phyloP scores from a whole-genome alignment of 1,140 invertebrate species.

The Trichonephila clavata region DNA sequence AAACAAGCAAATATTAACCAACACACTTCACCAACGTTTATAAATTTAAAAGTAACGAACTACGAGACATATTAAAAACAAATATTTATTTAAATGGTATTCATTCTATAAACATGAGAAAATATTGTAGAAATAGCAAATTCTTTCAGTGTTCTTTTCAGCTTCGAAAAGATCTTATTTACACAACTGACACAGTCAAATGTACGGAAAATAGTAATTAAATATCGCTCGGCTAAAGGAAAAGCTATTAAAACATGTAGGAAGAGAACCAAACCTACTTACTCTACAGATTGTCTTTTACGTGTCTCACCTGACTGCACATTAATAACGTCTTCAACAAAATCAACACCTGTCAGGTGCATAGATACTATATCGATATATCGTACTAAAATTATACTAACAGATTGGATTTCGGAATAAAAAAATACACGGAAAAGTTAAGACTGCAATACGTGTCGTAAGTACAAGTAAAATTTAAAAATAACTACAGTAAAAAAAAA shows the following conservation, averaged over 20 bases:
- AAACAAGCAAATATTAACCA: too few relatives aligned
- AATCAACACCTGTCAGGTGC: slow-evolving; percentile 33
- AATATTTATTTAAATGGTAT: background rate
- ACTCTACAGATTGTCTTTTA: background rate
- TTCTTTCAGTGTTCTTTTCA: background rate
- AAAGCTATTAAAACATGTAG: background rate
- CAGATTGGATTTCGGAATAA: background rate
- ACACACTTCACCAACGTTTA: background rate
- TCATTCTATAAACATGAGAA: background rate
- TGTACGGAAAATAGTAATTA: background rate
- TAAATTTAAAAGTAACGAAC: background rate
- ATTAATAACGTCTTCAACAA: background rate
- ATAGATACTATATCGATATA: slow-evolving; percentile 5
- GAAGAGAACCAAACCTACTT: background rate
- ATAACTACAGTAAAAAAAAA: too few relatives aligned
- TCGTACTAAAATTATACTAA: background rate
- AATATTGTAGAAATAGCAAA: background rate
- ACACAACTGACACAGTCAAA: background rate
- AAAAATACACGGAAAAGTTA: background rate
- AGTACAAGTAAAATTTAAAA: too few relatives aligned
- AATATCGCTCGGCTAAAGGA: background rate
- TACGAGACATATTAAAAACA: background rate
- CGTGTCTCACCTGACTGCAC: background rate
- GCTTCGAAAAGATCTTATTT: background rate
- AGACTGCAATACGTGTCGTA: too few relatives aligned